Base-by-base conservation (phyloP, 2,888 invertebrate species). In the Drosophila ezoana region DNA sequence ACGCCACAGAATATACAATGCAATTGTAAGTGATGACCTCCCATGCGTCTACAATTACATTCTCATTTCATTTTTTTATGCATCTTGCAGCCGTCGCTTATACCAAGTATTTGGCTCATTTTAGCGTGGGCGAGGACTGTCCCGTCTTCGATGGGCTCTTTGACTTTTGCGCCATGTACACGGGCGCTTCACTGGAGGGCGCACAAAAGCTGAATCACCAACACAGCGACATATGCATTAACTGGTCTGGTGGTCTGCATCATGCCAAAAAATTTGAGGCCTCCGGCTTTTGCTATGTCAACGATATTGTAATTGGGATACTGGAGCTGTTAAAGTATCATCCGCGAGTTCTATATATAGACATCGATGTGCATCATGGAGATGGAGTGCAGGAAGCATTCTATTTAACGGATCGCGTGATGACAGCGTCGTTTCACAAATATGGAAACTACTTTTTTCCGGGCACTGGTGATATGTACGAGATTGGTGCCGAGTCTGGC, bases 251-350 rank as follows among this genome's bases (percentile, higher is more conserved):
- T 9, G 99, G 99, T 0, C 93, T 99, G 56, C 99, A 99, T 94
- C 99, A 99, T 93, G 99, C 99, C 0, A 99, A 99, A 92, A 99
- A 99, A 92, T 98, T 97, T 93, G 98, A 98, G 93, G 99, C 99
- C 0, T 98, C 98, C n/a, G 95, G 99, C 1, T 99, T 99, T 91
- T 99, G 99, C 92, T 99, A 99, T 87, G 98, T 99, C 1, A 99
- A 99, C 90, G 99, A 99, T 91, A 99, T 99, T 80, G 99, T 99
- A 0, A 97, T 99, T 86, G 98, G 97, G 1, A 99, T 99, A 84
- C 92, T 99, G 53, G 99, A 99, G 92, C 93, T 99, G 6, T 92
- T 99, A 0, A 98, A 98, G 90, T 97, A 98, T 90, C 97, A 99
- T 90, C 96, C 97, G 0, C 93, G 99, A 64, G 99, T 99, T 0